Base-by-base conservation (phyloP, 2,888 invertebrate genomes). In the Parnassius glacialis region DNA sequence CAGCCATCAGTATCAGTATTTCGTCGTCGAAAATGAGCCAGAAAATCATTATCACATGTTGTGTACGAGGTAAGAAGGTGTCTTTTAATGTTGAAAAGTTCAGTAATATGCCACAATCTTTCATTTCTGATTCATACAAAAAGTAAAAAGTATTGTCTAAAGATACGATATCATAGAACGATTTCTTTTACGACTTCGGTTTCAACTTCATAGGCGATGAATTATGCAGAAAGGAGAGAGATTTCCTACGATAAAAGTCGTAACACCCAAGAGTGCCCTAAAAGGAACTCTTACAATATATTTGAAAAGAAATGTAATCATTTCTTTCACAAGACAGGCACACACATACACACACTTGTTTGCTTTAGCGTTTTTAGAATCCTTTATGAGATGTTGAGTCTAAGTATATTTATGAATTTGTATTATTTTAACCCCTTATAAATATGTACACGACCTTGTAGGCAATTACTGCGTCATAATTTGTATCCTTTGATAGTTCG, bases 161-260 rank as follows among this genome's bases (percentile, higher is more conserved):
- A 89, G 87, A 88, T 86, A 88, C 85, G 88, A 87, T 90, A 90
- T 91, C 90, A 90, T 90, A 90, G 89, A 90, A 83, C 89, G 88
- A 90, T 91, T 90, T 89, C 90, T 89, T 90, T 90, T 91, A 90
- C 90, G 90, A 89, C 87, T 86, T 87, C 84, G 88, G 88, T 90
- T 91, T 90, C 90, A 90, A 91, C 90, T 90, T 89, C 88, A 87
- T 84, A 85, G 83, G 83, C 87, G 81, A 90, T 90, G 90, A 90
- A 91, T 91, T 90, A 91, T 90, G 90, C 89, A 89, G 88, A 88
- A 81, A 87, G 84, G 82, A 87, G 88, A 87, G 83, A 87, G 90
- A 90, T 90, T 90, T 90, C 84, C 85, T 83, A 80, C 82, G 88
- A 90, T 90, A 90, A 90, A 89, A 90, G 83, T 87, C 87, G 88